phyloP scores from a whole-genome alignment of 2,797 vertebrate species.

The Chelon auratus region DNA sequence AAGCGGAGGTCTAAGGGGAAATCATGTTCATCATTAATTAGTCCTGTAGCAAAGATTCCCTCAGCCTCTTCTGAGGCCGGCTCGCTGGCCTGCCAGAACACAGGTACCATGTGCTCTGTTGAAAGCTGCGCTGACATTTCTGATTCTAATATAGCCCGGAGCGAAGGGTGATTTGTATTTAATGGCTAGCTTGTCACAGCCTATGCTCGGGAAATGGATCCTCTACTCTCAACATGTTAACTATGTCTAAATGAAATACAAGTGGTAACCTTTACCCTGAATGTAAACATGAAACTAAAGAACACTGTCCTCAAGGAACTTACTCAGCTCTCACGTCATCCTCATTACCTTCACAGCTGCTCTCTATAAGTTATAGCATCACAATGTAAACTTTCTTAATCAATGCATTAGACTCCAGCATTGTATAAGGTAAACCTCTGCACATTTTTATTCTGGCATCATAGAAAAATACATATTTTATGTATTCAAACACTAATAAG shows the following conservation, averaged over 20 bases:
- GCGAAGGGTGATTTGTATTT: constrained; percentile 6
- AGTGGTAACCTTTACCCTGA: constrained; percentile 12
- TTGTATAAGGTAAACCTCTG: neutral
- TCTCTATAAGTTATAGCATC: neutral
- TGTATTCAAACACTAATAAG: neutral
- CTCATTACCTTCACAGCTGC: neutral
- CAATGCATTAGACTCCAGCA: neutral
- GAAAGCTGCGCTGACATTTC: constrained; percentile 9
- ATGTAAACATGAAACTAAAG: constrained; percentile 19
- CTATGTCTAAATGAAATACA: constrained; percentile 8
- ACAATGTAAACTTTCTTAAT: neutral
- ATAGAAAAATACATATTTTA: neutral
- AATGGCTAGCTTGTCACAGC: constrained; percentile 4
- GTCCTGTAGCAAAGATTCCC: constrained; percentile 3
- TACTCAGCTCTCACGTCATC: neutral
- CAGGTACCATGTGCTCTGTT: constrained; percentile 7
- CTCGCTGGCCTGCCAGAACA: constrained; percentile 6
- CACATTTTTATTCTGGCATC: neutral
- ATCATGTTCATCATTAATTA: constrained; percentile 21
- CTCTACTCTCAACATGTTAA: neutral
- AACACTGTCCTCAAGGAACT: constrained; percentile 8
- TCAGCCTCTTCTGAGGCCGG: neutral
- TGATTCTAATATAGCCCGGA: neutral
- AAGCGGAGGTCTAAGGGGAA: constrained; percentile 7
- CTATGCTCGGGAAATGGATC: constrained; percentile 2